phyloP scores from a whole-genome alignment of 2,888 invertebrate genomes.

The Pyrrhosoma nymphula region DNA sequence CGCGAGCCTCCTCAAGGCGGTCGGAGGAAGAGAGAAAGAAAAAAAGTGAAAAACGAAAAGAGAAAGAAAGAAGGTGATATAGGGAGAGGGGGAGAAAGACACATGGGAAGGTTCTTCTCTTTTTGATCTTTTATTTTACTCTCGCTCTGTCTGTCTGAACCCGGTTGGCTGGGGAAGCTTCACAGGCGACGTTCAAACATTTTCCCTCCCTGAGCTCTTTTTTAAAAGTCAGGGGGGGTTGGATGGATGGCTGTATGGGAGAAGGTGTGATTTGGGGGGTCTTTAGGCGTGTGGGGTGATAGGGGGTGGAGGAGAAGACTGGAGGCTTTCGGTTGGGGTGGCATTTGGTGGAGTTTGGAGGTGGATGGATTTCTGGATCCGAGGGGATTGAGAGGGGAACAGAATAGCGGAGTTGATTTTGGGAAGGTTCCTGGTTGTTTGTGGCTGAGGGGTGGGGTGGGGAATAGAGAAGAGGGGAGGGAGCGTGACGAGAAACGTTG shows the following conservation, averaged over 20 bases:
- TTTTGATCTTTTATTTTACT: too few species aligned
- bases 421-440: constrained; percentile 14
- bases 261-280: constrained; percentile 1
- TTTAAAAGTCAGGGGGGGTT: neutral
- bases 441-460: neutral
- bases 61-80: neutral
- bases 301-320: neutral
- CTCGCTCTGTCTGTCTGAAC: neutral
- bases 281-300: neutral
- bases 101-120: neutral
- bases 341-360: neutral
- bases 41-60: neutral
- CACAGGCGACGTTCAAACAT: neutral
- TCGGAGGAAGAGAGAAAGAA: neutral
- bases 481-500: too few species aligned
- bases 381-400: constrained; percentile 20
- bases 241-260: neutral
- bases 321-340: neutral
- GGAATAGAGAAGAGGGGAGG: neutral
- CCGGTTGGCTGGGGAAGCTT: neutral
- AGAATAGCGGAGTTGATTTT: constrained; percentile 21
- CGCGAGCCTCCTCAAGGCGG: neutral
- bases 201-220: neutral
- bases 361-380: constrained; percentile 16
- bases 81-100: too few species aligned